Conservation (phyloP, 1,140 invertebrate species). For the Cephus cinctus region DNA sequence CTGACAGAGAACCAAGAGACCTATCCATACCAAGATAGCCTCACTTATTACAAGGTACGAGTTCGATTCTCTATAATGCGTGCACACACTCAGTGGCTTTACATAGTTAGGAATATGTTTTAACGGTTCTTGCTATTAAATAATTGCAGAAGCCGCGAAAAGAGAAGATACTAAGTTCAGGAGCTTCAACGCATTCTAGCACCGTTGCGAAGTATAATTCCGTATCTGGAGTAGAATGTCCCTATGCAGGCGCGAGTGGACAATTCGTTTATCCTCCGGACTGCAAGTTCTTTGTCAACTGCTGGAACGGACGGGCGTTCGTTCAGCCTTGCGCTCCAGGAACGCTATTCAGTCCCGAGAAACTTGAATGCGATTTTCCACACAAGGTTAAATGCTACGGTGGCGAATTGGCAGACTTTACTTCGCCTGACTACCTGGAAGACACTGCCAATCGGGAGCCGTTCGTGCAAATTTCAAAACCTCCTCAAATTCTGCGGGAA, state of each 20-base stretch:
- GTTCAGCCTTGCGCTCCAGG: conserved; percentile 66
- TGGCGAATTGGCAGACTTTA: conserved; percentile 20
- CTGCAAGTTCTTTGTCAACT: conserved; percentile 70
- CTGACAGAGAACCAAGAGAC: too few relatives aligned
- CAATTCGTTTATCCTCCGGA: conserved; percentile 62
- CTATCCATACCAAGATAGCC: too few relatives aligned
- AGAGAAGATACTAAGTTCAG: conserved; percentile 23
- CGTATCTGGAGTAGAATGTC: conserved; percentile 49
- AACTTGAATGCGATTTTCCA: conserved; percentile 64
- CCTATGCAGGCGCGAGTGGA: conserved; percentile 55
- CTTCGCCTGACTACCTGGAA: conserved; percentile 3
- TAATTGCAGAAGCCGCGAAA: conserved; percentile 38
- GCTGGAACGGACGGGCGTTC: conserved; percentile 61
- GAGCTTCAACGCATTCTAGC: not conserved
- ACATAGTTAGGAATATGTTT: too few relatives aligned
- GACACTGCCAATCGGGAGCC: conserved; percentile 10
- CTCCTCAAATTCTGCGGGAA: not conserved
- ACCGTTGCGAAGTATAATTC: conserved; percentile 36
- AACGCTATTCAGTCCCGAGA: conserved; percentile 66
- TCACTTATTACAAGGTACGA: too few relatives aligned
- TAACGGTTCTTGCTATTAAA: conserved; percentile 8
- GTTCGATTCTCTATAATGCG: too few relatives aligned
- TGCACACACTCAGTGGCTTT: too few relatives aligned
- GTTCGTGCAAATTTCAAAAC: conserved; percentile 1
- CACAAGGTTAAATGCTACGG: conserved; percentile 63